Evolutionary conservation across 2,888 invertebrate species (phyloP), one percentile per base, ranked within the genome.

Genomic region (Epirrhoe tristata): DNA sequence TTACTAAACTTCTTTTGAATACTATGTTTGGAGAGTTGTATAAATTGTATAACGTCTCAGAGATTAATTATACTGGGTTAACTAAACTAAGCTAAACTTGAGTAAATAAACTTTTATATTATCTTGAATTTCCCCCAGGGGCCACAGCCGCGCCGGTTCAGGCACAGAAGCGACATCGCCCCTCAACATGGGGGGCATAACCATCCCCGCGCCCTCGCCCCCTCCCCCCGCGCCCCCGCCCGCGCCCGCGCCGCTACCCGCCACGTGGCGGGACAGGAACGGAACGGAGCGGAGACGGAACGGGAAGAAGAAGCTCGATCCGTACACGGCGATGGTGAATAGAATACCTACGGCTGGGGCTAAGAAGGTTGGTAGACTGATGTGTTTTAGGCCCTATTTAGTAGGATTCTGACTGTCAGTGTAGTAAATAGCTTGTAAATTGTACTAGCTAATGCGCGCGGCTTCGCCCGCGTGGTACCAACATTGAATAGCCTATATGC

Each of bases 271-370:
- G 31, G 81, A 76, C 4, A 79, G 89, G 57, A 89, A 88, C 80
- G 89, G 89, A 53, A 64, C 79, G 67, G 82, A 86, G 63, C 81
- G 87, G 0, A 78, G 86, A 8, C 83, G 89, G 64, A 91, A 91
- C 79, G 91, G 91, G 12, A 86, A 85, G 63, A 77, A 85, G 39
- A 80, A 82, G 24, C 71, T 86, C 5, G 93, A 93, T 74, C 84
- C 90, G 0, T 94, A 93, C 77, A 82, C 91, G 12, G 91, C 92
- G 50, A 87, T 93, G 31, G 93, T 93, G 0, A 84, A 90, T 39
- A 80, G 86, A 53, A 84, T 94, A 77, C 93, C 93, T 1, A 86
- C 88, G 0, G 88, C 86, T 0, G 93, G 93, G 0, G 88, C 83
- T 10, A 93, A 93, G 74, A 93, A 93, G 90, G 92, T 92, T 71